phyloP scores from a whole-genome alignment of 2,113 vertebrate species.

The Pseudopodoces humilis region DNA sequence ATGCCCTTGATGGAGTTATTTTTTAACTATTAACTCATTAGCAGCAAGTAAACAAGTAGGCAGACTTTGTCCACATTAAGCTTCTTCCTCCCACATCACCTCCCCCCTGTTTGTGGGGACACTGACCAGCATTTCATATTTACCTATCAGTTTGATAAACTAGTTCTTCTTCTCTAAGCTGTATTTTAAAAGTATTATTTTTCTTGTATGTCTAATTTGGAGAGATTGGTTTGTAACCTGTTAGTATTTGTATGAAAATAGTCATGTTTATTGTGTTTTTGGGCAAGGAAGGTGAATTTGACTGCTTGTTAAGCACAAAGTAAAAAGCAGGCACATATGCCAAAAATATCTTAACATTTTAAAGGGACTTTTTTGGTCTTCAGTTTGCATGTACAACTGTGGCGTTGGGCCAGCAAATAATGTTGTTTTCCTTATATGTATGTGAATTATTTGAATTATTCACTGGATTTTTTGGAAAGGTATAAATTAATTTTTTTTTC shows the following conservation, averaged over 20 bases:
- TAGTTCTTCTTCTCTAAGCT: neutral
- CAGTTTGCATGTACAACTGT: neutral
- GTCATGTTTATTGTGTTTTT: neutral
- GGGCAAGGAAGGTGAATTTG: neutral
- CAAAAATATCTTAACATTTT: neutral
- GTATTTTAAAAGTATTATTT: rapidly evolving
- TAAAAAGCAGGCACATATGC: neutral
- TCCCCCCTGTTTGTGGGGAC: neutral
- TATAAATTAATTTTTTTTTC: neutral
- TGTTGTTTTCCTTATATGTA: constrained; percentile 33
- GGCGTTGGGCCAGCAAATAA: constrained; percentile 16
- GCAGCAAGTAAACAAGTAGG: constrained; percentile 41
- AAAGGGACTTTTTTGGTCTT: constrained; percentile 15
- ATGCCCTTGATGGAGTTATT: constrained; percentile 50
- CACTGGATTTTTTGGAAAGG: neutral
- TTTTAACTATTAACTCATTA: constrained; percentile 62
- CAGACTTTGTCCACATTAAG: constrained; percentile 51
- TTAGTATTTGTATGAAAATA: neutral
- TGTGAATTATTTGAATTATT: constrained; percentile 24
- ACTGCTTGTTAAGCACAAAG: neutral
- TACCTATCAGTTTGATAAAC: neutral
- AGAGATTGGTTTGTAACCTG: neutral
- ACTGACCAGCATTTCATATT: neutral
- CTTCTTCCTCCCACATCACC: neutral
- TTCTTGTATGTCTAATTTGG: neutral